These are phyloP conservation scores for Dicranocentrus wangi DNA, from an alignment of 2,888 invertebrate genomes.

Conservation along the genomic window DNA sequence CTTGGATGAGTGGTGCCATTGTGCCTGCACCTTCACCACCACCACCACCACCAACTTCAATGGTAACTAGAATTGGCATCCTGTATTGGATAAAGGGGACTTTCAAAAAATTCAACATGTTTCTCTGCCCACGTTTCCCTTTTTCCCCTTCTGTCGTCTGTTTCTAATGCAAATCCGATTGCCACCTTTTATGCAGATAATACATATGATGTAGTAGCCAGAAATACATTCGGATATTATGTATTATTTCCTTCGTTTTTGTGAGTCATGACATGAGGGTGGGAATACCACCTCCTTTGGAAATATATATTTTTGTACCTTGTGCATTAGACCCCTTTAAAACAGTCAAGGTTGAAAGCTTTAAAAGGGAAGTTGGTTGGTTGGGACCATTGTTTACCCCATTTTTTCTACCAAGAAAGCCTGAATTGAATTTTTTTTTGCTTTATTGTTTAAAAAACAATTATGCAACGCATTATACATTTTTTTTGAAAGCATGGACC, in stretches of 20 bases:
- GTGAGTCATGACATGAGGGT: background rate
- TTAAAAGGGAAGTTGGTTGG: too few species aligned
- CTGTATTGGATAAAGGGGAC: background rate
- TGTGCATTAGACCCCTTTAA: too few species aligned
- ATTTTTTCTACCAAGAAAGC: too few species aligned
- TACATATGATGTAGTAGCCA: background rate
- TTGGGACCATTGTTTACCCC: too few species aligned
- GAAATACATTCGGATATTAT: background rate
- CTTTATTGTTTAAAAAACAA: background rate
- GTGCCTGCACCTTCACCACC: background rate
- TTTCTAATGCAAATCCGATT: constrained; percentile 50
- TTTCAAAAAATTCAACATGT: background rate
- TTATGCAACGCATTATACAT: background rate
- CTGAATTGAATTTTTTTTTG: too few species aligned
- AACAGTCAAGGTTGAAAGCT: too few species aligned
- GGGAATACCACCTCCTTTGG: background rate
- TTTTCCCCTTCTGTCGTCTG: background rate
- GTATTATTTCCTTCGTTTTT: background rate
- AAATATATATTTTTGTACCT: background rate
- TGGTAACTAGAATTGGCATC: too few species aligned
- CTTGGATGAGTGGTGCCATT: background rate
- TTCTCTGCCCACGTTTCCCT: background rate
- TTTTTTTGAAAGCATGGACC: background rate
- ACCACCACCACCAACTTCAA: too few species aligned
- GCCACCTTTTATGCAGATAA: constrained; percentile 23